Evolutionary conservation across 2,797 vertebrate species (phyloP).

Genomic region (Decapterus maruadsi): DNA sequence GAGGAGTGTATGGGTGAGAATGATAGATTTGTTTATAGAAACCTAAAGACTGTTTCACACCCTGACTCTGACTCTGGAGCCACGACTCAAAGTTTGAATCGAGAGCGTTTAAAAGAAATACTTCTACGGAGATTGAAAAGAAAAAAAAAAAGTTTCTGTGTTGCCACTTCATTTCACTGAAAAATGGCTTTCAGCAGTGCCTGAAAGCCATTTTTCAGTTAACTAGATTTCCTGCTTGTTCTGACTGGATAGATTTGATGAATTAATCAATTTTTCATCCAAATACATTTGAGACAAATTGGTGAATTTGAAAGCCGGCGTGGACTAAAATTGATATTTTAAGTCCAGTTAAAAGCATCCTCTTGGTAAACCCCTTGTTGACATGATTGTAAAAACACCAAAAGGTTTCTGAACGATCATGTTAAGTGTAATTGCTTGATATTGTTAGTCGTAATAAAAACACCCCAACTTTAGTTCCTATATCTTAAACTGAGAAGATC

Average conservation of each 20-base stretch:
- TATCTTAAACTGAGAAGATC: not conserved
- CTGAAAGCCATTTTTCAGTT: slow-evolving; percentile 1
- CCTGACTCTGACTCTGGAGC: slow-evolving; percentile 19
- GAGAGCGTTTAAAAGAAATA: slow-evolving; percentile 9
- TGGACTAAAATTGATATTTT: not conserved
- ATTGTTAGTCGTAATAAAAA: not conserved
- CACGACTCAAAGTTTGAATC: slow-evolving; percentile 31
- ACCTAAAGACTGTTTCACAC: slow-evolving; percentile 10
- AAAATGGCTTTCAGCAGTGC: slow-evolving; percentile 49
- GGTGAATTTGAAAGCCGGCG: slow-evolving; percentile 1
- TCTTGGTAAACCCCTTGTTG: not conserved
- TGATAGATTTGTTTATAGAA: slow-evolving; percentile 29
- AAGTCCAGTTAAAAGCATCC: not conserved
- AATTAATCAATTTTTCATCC: slow-evolving; percentile 29
- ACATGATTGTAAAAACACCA: not conserved
- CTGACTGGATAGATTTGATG: slow-evolving; percentile 30
- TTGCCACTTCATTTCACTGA: slow-evolving; percentile 67
- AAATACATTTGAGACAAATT: slow-evolving; percentile 28
- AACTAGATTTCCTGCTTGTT: slow-evolving; percentile 28
- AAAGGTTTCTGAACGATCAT: not conserved
- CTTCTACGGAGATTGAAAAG: slow-evolving; percentile 37
- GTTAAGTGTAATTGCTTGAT: not conserved
- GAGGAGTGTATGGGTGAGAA: slow-evolving; percentile 21
- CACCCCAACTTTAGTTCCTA: not conserved
- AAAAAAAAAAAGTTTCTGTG: slow-evolving; percentile 18